Base-by-base conservation (phyloP, 2,888 invertebrate genomes). In the Cephus nigrinus region DNA sequence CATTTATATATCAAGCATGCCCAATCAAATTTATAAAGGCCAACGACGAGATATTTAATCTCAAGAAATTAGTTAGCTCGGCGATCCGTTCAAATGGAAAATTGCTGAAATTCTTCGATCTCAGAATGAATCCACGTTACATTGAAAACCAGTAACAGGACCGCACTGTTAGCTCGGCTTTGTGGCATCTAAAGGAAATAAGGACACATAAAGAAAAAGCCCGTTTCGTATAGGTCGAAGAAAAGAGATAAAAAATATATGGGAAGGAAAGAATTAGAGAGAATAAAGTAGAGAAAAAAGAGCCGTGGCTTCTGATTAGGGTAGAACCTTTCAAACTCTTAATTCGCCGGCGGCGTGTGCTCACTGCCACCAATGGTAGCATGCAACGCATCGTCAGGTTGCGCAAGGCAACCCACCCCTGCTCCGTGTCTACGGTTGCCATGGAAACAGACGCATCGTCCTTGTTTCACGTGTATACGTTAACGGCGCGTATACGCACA, bases 381-480 rank as follows among this genome's bases (percentile, higher is more conserved):
- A 15, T 71, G 71, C 71, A 31, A 71, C 71, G 71, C 31, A 71
- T 32, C 31, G 71, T 33, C 33, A 31, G 85, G 82, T 83, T 84
- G 82, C 85, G 83, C 85, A 81, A 82, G 82, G 78, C 82, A 82
- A 82, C 80, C 80, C 71, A 15, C 78, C 82, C 85, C 82, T 79
- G 81, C 81, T 80, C 80, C 84, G 83, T 83, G 82, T 84, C 82
- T 84, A 82, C 76, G 80, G 87, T 88, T 82, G 80, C 86, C 84
- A 88, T 88, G 86, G 88, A 85, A 87, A 87, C 88, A 82, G 85
- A 88, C 87, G 86, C 87, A 85, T 85, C 86, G 84, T 81, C 85
- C 83, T 78, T 79, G 75, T 76, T 73, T 81, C 84, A 9, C 74
- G 23, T 36, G 74, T n/a, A 23, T 35, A 12, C 30, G 71, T 30